Conservation (phyloP, 2,888 invertebrate genomes). For the Kryphioiulus occultus region DNA sequence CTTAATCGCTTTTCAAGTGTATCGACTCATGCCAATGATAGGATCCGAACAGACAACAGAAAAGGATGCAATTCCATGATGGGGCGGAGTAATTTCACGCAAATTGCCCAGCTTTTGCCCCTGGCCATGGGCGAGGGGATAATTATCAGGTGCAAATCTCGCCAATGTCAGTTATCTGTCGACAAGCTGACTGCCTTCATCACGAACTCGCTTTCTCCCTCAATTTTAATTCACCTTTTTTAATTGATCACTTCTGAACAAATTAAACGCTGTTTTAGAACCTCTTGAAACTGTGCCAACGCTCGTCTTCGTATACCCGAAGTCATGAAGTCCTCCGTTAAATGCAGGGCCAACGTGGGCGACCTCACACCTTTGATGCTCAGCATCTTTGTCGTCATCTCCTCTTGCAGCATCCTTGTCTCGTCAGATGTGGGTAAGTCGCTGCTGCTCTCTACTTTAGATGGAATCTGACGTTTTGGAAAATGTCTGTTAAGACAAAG, state of each 20-base stretch:
- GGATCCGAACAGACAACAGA: not conserved
- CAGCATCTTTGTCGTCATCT: slow-evolving; percentile 26
- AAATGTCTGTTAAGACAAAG: not conserved
- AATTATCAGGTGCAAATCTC: slow-evolving; percentile 44
- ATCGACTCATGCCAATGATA: slow-evolving; percentile 22
- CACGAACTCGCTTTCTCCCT: slow-evolving; percentile 8
- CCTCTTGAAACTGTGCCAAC: not conserved
- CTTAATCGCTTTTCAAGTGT: not conserved
- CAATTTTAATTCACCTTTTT: not conserved
- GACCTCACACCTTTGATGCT: not conserved
- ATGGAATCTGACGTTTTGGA: not conserved
- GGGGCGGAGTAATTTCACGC: slow-evolving; percentile 38
- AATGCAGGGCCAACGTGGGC: not conserved
- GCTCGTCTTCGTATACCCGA: not conserved
- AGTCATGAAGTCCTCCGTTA: slow-evolving; percentile 14
- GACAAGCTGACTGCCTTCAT: slow-evolving; percentile 2
- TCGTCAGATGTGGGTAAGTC: slow-evolving; percentile 16
- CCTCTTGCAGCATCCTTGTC: slow-evolving; percentile 4
- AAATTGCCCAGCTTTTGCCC: slow-evolving; percentile 41
- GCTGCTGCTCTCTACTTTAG: not conserved
- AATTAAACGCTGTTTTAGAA: not conserved
- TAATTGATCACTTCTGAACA: not conserved
- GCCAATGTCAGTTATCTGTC: slow-evolving; percentile 34
- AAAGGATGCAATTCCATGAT: not conserved
- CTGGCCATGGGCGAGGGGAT: slow-evolving; percentile 19